These are phyloP conservation scores for Miltochrista miniata DNA, from an alignment of 2,888 invertebrate genomes.

Conservation along the genomic window DNA sequence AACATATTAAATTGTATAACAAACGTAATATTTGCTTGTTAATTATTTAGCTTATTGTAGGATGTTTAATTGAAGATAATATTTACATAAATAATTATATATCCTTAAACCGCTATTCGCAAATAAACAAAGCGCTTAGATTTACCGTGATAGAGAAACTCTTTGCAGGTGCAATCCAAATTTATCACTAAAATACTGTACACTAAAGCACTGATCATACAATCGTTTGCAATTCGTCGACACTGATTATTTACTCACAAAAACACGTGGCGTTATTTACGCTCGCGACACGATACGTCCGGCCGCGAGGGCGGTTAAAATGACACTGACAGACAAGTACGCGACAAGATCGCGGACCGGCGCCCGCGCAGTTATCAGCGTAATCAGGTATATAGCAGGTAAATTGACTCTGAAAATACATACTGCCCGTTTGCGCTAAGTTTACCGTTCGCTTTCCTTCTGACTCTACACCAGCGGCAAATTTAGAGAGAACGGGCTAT, in stretches of 20 bases:
- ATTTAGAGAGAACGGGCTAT: too few relatives aligned
- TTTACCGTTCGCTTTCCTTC: too few relatives aligned
- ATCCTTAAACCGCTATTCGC: slow-evolving; percentile 12
- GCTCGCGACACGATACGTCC: slow-evolving; percentile 47
- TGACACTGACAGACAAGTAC: slow-evolving; percentile 56
- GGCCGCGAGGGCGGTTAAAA: slow-evolving; percentile 48
- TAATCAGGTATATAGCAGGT: slow-evolving; percentile 58
- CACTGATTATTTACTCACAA: slow-evolving; percentile 71
- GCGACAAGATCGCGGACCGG: slow-evolving; percentile 39
- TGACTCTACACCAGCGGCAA: too few relatives aligned
- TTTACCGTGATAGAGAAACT: slow-evolving; percentile 46
- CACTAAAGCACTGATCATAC: slow-evolving; percentile 47
- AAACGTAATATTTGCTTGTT: slow-evolving; percentile 21
- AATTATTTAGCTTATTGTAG: slow-evolving; percentile 16
- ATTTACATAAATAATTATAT: slow-evolving; percentile 1
- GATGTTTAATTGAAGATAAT: slow-evolving; percentile 9
- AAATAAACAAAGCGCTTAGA: slow-evolving; percentile 61
- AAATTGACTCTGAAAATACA: slow-evolving; percentile 68
- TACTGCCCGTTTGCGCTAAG: too few relatives aligned
- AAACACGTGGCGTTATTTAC: slow-evolving; percentile 55
- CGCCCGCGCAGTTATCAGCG: slow-evolving; percentile 62
- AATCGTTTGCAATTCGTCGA: slow-evolving; percentile 46
- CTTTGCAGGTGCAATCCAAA: slow-evolving; percentile 61
- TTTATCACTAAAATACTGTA: slow-evolving; percentile 43
- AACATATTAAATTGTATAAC: slow-evolving; percentile 19